Evolutionary conservation across 2,888 invertebrate genomes (phyloP), one percentile per base, ranked within the genome.

Genomic region (Drosophila nr. perissopoda): DNA sequence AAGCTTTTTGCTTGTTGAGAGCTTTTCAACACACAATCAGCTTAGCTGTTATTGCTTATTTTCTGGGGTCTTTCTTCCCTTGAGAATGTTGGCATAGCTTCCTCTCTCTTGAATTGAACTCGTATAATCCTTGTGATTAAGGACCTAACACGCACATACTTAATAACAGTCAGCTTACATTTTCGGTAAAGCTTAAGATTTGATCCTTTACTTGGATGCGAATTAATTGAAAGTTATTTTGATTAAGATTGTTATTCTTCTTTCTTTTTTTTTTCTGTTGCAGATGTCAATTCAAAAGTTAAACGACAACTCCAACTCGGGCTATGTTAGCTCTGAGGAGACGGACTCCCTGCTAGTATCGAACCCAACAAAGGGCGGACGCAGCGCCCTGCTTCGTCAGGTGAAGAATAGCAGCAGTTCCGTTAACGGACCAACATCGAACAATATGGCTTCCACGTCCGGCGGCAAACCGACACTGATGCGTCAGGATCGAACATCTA

Each of bases 401-500:
- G 92, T 92, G 59, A 91, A 92, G 85, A 92, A 87, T 80, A 89
- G 87, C 78, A 92, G 93, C 81, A 89, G 87, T 77, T 92, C 93
- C 57, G 90, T 90, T 2, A 92, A 93, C 82, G 92, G 93, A 70
- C 93, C 93, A 75, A 92, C 80, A 56, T 4, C 78, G 40, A 80
- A 80, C 56, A 90, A 85, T 64, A 91, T 91, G 91, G 90, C 89
- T 74, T 90, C 89, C 70, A 91, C 90, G 73, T 90, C 94, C 61
- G 94, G 94, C 78, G 94, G 95, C 69, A 97, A 97, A 92, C 97
- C 97, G 80, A 96, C 97, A 76, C 94, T 97, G 80, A 97, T 96
- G 94, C 95, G 97, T 80, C 97, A 97, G 94, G 97, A 97, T 94
- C 96, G 97, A 87, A 97, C 97, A 56, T 97, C 97, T 60, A 95